Base-by-base conservation (phyloP, 1,140 invertebrate species). In the Neuroterus valhalla region DNA sequence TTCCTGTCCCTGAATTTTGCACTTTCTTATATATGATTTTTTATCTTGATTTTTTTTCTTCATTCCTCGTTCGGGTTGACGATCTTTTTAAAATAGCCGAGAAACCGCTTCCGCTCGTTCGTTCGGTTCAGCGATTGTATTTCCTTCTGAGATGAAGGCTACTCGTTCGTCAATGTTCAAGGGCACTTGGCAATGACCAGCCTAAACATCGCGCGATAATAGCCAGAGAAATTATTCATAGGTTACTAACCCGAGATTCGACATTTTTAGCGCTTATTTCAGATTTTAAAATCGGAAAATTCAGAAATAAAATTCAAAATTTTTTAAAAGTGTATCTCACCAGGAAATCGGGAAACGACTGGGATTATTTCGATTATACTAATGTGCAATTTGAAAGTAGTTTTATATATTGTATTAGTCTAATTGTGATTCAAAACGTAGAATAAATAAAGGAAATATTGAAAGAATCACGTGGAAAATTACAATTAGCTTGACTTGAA, bases 21-120 rank as follows among this genome's bases (percentile, higher is more conserved):
- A 8, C 14, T 55, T 31, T 14, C 19, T 55, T 55, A 26, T 15
- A 26, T 21, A 26, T 26, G 10, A 14, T 15, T 23, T 23, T 31
- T 31, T 21, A 21, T 23, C 21, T 52, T 52, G 12, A 21, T 52
- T 52, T 14, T 55, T 23, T 23, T 55, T 26, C 2, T 19, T 10
- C 2, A 12, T 21, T 26, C 66, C 44, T 62, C 55, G 21, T 38
- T 62, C 26, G 31, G 55, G 55, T 62, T 62, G 55, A 62, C 14
- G 55, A 23, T 62, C 55, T 62, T 62, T 62, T 62, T 26, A n/a
- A 62, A 62, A 62, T 62, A n/a, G 31, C 43, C 69, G 19, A 71
- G 69, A 71, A 55, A 50, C 50, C 48, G 26, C 52, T 71, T 71
- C 69, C 69, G 69, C 26, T 42, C 48, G 42, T n/a, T 62, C 23